Evolutionary conservation across 2,113 vertebrate genomes (phyloP).

Genomic region (Leucopternis melanops): DNA sequence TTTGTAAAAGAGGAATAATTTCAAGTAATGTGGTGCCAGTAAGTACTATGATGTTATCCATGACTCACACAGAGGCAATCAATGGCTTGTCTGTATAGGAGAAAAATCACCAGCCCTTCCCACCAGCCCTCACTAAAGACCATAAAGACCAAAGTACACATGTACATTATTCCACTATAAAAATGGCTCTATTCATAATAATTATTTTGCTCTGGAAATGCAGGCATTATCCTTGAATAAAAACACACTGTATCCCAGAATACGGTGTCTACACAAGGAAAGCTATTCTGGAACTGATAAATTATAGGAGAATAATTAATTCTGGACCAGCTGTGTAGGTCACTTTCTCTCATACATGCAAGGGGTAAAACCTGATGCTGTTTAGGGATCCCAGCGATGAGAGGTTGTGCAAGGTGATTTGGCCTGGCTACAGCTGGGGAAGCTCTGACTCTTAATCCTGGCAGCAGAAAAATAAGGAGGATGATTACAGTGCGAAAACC

Average conservation of each 20-base stretch:
- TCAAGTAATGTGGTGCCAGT: conserved; percentile 54
- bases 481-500: neutral
- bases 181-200: conserved; percentile 46
- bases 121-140: neutral
- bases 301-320: neutral
- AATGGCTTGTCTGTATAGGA: conserved; percentile 52
- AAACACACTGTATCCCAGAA: conserved; percentile 14
- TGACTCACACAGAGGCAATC: conserved; percentile 53
- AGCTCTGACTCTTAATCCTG: neutral
- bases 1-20: conserved; percentile 52
- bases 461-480: neutral
- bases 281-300: neutral
- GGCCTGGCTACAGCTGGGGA: neutral
- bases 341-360: neutral
- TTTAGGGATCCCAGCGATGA: neutral
- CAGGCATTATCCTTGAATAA: neutral
- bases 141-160: conserved; percentile 45
- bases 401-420: neutral
- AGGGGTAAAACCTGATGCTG: neutral
- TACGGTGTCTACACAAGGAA: neutral
- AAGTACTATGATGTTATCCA: conserved; percentile 51
- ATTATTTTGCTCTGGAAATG: conserved; percentile 34
- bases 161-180: conserved; percentile 32
- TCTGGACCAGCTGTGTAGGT: neutral
- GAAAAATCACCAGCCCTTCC: conserved; percentile 48